Evolutionary conservation across 2,888 invertebrate genomes (phyloP).

Genomic region (Pterostichus niger): DNA sequence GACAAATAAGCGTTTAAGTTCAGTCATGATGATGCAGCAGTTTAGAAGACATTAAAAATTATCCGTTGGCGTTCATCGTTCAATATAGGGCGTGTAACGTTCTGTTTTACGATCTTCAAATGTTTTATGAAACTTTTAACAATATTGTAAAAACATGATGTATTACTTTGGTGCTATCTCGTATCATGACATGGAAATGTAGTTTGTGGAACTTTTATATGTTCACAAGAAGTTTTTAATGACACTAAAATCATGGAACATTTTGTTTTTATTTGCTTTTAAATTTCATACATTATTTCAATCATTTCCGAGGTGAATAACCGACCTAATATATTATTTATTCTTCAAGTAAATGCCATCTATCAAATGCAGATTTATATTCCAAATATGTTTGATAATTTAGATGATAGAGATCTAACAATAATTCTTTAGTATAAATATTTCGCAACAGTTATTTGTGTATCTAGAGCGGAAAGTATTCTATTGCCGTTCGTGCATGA

Average conservation of each 20-base stretch:
- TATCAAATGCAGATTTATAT: too few relatives aligned
- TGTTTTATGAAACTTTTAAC: conserved; percentile 42
- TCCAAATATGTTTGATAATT: too few relatives aligned
- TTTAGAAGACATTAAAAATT: conserved; percentile 53
- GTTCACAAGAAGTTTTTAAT: conserved; percentile 23
- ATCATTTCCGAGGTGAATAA: neutral
- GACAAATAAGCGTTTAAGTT: conserved; percentile 41
- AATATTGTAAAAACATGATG: conserved; percentile 49
- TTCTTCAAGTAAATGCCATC: too few relatives aligned
- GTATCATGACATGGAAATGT: conserved; percentile 32
- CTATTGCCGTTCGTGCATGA: too few relatives aligned
- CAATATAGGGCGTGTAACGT: conserved; percentile 22
- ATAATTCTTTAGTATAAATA: too few relatives aligned
- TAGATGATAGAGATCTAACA: too few relatives aligned
- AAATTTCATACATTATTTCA: neutral
- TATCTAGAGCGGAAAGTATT: too few relatives aligned
- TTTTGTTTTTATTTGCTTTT: conserved; percentile 6
- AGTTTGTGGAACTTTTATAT: conserved; percentile 23
- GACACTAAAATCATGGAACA: conserved; percentile 14
- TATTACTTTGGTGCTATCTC: conserved; percentile 21
- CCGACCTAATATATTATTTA: neutral
- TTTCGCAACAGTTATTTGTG: too few relatives aligned
- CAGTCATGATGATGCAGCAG: conserved; percentile 38
- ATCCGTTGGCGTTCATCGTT: conserved; percentile 14
- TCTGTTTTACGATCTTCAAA: conserved; percentile 38